A percentile compares a stretch with the other conserved stretches of the same genome.
Conservation (phyloP, 2,888 invertebrate species). For the Pterostichus niger region DNA sequence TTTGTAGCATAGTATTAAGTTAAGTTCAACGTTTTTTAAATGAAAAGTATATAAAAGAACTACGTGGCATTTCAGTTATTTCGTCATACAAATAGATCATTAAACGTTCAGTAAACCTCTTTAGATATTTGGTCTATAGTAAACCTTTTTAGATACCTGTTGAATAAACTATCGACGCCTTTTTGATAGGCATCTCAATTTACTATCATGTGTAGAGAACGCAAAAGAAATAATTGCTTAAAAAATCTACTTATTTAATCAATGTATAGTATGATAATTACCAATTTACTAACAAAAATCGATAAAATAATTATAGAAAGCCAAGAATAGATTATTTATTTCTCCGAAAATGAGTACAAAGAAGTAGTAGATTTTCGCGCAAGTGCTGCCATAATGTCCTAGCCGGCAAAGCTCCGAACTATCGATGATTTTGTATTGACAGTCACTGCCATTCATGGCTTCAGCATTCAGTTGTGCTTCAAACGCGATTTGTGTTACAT, state of each 20-base stretch:
- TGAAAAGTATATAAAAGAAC: not conserved
- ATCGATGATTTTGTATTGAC: constrained; percentile 16
- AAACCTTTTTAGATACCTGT: constrained; percentile 42
- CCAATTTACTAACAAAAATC: too few relatives aligned
- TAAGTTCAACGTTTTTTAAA: not conserved
- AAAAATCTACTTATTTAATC: too few relatives aligned
- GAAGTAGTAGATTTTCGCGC: not conserved
- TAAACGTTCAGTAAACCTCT: constrained; percentile 27
- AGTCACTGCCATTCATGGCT: constrained; percentile 32
- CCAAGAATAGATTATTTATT: too few relatives aligned
- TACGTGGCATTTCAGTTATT: not conserved
- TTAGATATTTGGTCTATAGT: constrained; percentile 32
- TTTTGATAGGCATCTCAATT: not conserved
- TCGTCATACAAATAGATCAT: constrained; percentile 12
- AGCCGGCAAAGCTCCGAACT: not conserved
- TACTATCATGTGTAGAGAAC: not conserved
- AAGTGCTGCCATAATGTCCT: constrained; percentile 31
- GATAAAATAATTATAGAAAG: too few relatives aligned
- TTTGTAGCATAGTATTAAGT: too few relatives aligned
- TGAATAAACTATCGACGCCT: constrained; percentile 49
- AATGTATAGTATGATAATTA: too few relatives aligned
- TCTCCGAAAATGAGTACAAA: too few relatives aligned
- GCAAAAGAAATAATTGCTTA: not conserved
- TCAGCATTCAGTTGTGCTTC: constrained; percentile 61
- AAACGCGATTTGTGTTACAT: constrained; percentile 49